phyloP scores from a whole-genome alignment of 2,888 invertebrate species.

The Lasioglossum calceatum region DNA sequence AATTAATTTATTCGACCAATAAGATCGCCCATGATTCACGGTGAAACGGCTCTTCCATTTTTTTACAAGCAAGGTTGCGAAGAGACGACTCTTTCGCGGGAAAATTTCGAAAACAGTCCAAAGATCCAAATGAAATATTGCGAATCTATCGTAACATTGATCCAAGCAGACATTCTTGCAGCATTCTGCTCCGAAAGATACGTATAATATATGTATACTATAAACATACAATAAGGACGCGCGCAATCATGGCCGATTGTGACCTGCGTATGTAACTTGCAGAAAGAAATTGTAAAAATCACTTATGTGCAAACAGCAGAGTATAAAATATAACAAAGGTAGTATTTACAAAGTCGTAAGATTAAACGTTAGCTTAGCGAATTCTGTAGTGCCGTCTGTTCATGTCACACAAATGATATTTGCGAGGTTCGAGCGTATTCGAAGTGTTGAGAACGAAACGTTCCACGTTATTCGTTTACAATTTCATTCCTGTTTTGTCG shows the following conservation, averaged over 20 bases:
- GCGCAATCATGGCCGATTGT: background rate
- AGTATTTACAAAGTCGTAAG: slow-evolving; percentile 65
- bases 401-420: slow-evolving; percentile 49
- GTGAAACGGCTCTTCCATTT: slow-evolving; percentile 26
- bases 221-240: slow-evolving; percentile 51
- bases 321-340: slow-evolving; percentile 70
- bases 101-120: slow-evolving; percentile 21
- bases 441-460: background rate
- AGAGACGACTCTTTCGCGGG: slow-evolving; percentile 23
- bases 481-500: background rate
- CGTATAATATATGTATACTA: background rate
- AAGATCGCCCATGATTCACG: slow-evolving; percentile 11
- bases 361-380: slow-evolving; percentile 59
- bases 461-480: background rate
- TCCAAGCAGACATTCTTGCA: slow-evolving; percentile 32
- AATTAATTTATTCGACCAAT: slow-evolving; percentile 11
- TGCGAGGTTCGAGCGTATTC: slow-evolving; percentile 22
- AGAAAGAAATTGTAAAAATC: slow-evolving; percentile 65
- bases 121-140: slow-evolving; percentile 30
- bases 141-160: slow-evolving; percentile 31
- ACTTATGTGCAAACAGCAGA: slow-evolving; percentile 67
- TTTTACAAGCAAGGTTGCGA: slow-evolving; percentile 29
- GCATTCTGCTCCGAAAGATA: slow-evolving; percentile 48
- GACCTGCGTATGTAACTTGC: slow-evolving; percentile 44
- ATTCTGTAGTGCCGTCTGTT: slow-evolving; percentile 65